Conservation (phyloP, 2,797 vertebrate genomes). For the Dipus sagitta region DNA sequence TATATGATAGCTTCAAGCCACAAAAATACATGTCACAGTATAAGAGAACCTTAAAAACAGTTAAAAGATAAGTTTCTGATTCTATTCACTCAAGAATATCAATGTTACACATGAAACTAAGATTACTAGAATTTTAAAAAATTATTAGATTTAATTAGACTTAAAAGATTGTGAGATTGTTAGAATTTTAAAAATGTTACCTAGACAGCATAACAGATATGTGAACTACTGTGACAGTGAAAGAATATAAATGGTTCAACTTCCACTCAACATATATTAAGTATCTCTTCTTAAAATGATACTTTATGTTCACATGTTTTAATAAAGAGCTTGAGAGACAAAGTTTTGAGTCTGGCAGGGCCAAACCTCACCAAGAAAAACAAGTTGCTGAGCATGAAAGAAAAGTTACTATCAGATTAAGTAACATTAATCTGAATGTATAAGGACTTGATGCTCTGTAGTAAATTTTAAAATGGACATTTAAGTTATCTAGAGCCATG, state of each 20-base stretch:
- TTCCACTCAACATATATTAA: constrained; percentile 69
- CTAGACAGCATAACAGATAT: constrained; percentile 83
- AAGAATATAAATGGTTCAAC: constrained; percentile 81
- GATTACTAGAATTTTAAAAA: background rate
- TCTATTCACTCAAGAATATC: constrained; percentile 77
- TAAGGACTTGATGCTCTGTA: constrained; percentile 5
- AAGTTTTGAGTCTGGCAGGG: constrained; percentile 60
- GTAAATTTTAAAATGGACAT: constrained; percentile 51
- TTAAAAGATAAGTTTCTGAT: constrained; percentile 13
- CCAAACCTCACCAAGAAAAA: constrained; percentile 61
- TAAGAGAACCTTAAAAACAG: constrained; percentile 72
- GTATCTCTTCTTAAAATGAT: constrained; percentile 78
- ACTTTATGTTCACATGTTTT: constrained; percentile 71
- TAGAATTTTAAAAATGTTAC: constrained; percentile 77
- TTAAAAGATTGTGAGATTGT: constrained; percentile 40
- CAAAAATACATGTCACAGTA: constrained; percentile 65
- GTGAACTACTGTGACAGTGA: constrained; percentile 80
- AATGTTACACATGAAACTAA: constrained; percentile 85
- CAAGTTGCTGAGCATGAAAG: constrained; percentile 40
- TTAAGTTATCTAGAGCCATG: constrained; percentile 56
- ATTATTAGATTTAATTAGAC: too few relatives aligned
- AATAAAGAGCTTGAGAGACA: constrained; percentile 62
- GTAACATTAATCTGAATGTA: constrained; percentile 24
- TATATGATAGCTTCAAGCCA: constrained; percentile 59
- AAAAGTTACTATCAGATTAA: constrained; percentile 62